Evolutionary conservation across 2,888 invertebrate species (phyloP).

Genomic region (Hypomecis atomaria): DNA sequence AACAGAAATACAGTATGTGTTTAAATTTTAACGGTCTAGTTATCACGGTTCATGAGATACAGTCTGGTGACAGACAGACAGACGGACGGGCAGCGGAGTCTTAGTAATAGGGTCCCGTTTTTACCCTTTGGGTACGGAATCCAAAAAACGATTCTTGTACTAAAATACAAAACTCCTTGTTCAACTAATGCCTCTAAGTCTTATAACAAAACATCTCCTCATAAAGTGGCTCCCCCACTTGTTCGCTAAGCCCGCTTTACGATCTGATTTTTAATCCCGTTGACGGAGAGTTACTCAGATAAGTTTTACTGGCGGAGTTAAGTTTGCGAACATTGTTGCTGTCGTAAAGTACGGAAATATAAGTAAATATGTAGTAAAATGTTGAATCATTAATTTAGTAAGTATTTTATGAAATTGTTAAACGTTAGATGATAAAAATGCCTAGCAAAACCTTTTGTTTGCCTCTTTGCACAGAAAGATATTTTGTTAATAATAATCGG

Average conservation of each 20-base stretch:
- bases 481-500: too few relatives aligned
- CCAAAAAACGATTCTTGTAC: too few relatives aligned
- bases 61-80: too few relatives aligned
- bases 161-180: slow-evolving; percentile 13
- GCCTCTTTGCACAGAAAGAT: too few relatives aligned
- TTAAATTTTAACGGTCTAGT: too few relatives aligned
- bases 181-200: slow-evolving; percentile 34
- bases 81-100: too few relatives aligned
- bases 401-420: neutral
- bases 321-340: slow-evolving; percentile 47
- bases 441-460: too few relatives aligned
- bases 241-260: slow-evolving; percentile 55
- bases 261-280: slow-evolving; percentile 68
- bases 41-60: too few relatives aligned
- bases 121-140: too few relatives aligned
- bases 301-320: slow-evolving; percentile 51
- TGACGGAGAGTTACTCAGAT: slow-evolving; percentile 63
- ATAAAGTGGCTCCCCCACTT: slow-evolving; percentile 32
- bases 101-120: too few relatives aligned
- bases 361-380: neutral
- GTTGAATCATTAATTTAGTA: neutral
- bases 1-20: too few relatives aligned
- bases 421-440: too few relatives aligned
- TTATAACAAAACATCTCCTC: slow-evolving; percentile 27
- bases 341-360: slow-evolving; percentile 18